phyloP scores from a whole-genome alignment of 2,797 vertebrate species.

The Myotis planiceps region DNA sequence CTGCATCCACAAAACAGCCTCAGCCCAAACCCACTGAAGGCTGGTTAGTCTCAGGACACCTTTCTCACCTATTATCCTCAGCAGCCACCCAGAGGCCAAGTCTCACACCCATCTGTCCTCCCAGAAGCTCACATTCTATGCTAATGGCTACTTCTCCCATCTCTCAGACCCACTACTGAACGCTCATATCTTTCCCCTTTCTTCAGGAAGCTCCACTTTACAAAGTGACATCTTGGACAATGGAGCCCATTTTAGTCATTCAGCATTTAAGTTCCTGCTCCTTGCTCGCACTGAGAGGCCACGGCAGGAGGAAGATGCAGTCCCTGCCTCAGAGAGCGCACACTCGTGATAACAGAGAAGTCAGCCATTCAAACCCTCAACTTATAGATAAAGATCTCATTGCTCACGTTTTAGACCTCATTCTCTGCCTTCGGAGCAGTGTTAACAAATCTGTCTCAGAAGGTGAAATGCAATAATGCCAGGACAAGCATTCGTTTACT shows the following conservation, averaged over 20 bases:
- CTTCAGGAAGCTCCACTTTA: background rate
- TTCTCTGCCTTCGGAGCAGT: background rate
- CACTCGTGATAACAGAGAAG: background rate
- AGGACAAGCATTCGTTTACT: background rate
- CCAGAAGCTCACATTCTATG: background rate
- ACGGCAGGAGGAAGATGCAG: background rate
- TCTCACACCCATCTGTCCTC: background rate
- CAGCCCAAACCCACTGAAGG: background rate
- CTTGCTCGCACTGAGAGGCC: background rate
- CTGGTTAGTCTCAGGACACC: background rate
- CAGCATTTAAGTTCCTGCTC: background rate
- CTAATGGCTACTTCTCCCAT: background rate
- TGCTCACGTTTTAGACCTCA: too few species aligned
- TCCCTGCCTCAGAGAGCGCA: background rate
- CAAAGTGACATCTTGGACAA: background rate
- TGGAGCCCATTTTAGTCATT: background rate
- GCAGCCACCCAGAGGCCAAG: background rate
- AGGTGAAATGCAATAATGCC: background rate
- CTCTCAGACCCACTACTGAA: background rate
- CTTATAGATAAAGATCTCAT: background rate
- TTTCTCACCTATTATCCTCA: background rate
- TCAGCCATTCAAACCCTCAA: background rate
- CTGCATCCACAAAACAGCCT: background rate
- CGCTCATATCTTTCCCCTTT: background rate
- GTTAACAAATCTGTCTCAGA: background rate